These are phyloP conservation scores for Aythya baeri DNA, from an alignment of 2,113 vertebrate genomes.

Conservation along the genomic window DNA sequence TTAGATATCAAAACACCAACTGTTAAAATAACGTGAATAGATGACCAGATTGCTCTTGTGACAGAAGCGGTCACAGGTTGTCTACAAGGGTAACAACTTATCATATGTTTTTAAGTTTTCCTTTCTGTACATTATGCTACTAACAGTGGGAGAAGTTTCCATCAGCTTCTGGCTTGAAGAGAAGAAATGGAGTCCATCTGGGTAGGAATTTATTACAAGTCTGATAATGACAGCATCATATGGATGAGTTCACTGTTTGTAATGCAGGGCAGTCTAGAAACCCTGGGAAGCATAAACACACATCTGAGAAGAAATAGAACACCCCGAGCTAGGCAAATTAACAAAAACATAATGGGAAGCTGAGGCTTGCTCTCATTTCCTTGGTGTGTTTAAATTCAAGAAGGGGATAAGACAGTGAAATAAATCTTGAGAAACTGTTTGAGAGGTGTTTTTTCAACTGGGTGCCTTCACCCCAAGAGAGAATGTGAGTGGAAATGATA, in stretches of 20 bases:
- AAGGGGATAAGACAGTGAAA: not conserved
- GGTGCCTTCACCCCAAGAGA: not conserved
- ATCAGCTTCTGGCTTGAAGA: not conserved
- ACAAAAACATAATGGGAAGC: not conserved
- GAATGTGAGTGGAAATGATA: not conserved
- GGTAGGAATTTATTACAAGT: not conserved
- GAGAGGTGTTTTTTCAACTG: not conserved
- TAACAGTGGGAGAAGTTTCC: not conserved
- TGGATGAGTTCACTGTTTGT: not conserved
- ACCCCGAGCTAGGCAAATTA: not conserved
- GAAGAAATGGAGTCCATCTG: constrained; percentile 3
- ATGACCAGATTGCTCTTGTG: constrained; percentile 41
- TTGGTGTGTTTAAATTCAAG: not conserved
- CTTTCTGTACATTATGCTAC: not conserved
- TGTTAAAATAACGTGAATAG: not conserved
- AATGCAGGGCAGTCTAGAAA: not conserved
- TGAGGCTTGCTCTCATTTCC: fast-evolving
- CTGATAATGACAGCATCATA: not conserved
- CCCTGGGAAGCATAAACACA: not conserved
- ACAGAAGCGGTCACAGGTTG: not conserved
- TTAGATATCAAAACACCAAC: constrained; percentile 42
- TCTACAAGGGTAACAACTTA: not conserved
- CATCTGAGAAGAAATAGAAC: not conserved
- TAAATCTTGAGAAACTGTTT: not conserved
- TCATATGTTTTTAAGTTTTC: constrained; percentile 13